Percentiles rank a stretch among this genome's conserved stretches.
Evolutionary conservation across 2,888 invertebrate genomes (phyloP).

Genomic region (Imbricaverruca yamaguchii): DNA sequence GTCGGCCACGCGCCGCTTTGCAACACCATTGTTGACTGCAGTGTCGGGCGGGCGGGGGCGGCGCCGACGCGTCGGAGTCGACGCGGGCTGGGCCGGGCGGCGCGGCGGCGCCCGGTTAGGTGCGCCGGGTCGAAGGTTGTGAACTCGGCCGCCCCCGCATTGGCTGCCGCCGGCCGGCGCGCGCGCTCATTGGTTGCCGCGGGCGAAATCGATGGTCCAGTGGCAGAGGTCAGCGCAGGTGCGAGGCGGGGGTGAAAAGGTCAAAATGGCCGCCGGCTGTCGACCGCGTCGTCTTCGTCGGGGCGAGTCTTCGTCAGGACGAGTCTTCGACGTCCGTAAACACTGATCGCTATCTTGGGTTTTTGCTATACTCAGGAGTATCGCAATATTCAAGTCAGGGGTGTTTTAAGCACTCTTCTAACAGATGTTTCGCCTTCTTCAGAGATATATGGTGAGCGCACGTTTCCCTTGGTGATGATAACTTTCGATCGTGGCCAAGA

Average conservation of each 20-base stretch:
- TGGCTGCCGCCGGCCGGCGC: neutral
- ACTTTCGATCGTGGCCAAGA: too few species aligned
- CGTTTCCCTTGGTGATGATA: too few species aligned
- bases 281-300: neutral
- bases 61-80: neutral
- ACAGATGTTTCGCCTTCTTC: too few species aligned
- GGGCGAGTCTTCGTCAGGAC: too few species aligned
- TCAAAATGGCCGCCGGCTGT: conserved; percentile 15
- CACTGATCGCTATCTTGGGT: too few species aligned
- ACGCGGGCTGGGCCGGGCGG: neutral
- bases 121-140: neutral
- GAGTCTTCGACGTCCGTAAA: too few species aligned
- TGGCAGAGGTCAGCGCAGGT: conserved; percentile 19
- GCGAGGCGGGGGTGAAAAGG: conserved; percentile 15
- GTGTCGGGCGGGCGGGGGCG: neutral
- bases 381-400: too few species aligned
- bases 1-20: neutral
- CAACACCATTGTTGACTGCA: neutral
- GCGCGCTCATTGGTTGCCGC: conserved; percentile 1
- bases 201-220: neutral
- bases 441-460: too few species aligned
- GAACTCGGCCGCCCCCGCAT: neutral
- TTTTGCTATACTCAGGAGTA: too few species aligned
- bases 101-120: neutral
- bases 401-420: too few species aligned